Percentiles rank a stretch among this genome's conserved stretches.
Evolutionary conservation across 1,140 invertebrate genomes (phyloP).

Genomic region (Pygmarrhopalites habei): DNA sequence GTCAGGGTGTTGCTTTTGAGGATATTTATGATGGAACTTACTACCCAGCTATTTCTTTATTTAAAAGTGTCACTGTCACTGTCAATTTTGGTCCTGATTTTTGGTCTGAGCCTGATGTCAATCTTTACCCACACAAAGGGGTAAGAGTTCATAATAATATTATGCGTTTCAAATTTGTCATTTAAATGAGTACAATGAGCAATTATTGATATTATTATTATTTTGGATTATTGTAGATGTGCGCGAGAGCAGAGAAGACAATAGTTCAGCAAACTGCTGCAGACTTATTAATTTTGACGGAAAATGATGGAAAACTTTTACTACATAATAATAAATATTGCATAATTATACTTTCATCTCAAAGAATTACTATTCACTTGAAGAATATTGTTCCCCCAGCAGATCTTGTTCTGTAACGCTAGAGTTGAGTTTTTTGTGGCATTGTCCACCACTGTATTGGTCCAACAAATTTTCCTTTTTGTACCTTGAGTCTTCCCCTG

Average conservation of each 20-base stretch:
- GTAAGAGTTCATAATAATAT: constrained; percentile 55
- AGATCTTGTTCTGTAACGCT: no score
- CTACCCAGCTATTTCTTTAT: constrained; percentile 86
- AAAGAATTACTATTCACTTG: background rate
- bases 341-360: background rate
- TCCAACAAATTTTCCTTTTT: no score
- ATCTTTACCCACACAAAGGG: constrained; percentile 59
- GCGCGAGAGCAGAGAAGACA: constrained; percentile 77
- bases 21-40: constrained; percentile 85
- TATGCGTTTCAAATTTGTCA: no score
- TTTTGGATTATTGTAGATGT: constrained; percentile 70
- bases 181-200: no score
- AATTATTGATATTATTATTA: constrained; percentile 35
- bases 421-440: no score
- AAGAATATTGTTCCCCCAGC: no score
- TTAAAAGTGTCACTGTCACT: constrained; percentile 81
- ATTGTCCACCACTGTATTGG: no score
- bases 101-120: constrained; percentile 64
- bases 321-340: constrained; percentile 52
- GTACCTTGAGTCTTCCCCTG: no score
- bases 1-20: constrained; percentile 73
- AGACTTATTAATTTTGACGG: constrained; percentile 81
- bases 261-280: constrained; percentile 86
- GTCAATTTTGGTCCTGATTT: constrained; percentile 97
- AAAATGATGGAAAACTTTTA: constrained; percentile 84